Percentiles rank a stretch among this genome's conserved stretches.
phyloP scores from a whole-genome alignment of 37 sponge, comb jelly and placozoan species.

The Agelas oroides region DNA sequence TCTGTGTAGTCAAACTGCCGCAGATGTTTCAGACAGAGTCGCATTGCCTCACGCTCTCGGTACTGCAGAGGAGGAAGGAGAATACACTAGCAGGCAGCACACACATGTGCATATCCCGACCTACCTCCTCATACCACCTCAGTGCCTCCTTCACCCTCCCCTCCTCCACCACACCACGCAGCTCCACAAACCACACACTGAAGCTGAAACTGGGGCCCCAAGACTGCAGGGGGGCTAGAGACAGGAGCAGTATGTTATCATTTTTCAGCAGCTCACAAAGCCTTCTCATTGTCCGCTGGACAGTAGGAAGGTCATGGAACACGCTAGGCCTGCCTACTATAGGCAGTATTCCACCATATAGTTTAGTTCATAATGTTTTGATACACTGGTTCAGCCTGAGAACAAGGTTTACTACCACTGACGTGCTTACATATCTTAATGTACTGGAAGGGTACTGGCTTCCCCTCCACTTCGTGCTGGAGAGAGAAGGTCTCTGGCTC shows the following conservation, averaged over 20 bases:
- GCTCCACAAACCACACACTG: conserved; percentile 89
- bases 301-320: too few relatives aligned
- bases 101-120: too few relatives aligned
- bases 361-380: too few relatives aligned
- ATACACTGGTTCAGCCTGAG: too few relatives aligned
- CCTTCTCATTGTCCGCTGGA: too few relatives aligned
- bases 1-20: conserved; percentile 85
- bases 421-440: conserved; percentile 70
- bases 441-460: conserved; percentile 63
- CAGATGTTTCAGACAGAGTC: conserved; percentile 90
- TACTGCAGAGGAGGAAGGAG: conserved; percentile 7
- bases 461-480: conserved; percentile 36
- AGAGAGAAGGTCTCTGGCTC: conserved; percentile 66
- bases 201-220: conserved; percentile 78
- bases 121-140: conserved; percentile 44
- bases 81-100: neutral
- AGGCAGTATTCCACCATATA: too few relatives aligned
- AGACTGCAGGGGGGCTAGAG: conserved; percentile 73
- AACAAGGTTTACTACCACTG: too few relatives aligned
- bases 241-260: neutral
- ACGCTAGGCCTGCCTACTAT: too few relatives aligned
- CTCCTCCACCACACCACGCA: conserved; percentile 59
- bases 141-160: conserved; percentile 42
- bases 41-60: conserved; percentile 63
- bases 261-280: too few relatives aligned